Conservation (phyloP, 1,140 invertebrate species). For the Trachelipus rathkii region DNA sequence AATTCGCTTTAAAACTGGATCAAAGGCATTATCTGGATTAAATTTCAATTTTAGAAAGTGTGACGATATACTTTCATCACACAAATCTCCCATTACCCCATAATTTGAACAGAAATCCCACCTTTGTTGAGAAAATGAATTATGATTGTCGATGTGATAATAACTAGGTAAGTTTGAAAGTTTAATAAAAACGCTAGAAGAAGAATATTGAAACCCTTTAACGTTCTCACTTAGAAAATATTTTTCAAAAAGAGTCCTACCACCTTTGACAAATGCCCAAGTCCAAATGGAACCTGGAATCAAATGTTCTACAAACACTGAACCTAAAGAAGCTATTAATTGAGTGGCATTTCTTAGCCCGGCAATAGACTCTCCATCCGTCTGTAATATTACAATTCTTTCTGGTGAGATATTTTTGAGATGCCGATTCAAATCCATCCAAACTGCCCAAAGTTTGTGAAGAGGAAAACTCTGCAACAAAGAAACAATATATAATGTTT, state of each 20-base stretch:
- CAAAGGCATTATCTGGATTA: background rate
- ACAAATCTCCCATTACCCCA: slow-evolving; percentile 14
- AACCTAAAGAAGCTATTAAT: background rate
- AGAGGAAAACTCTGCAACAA: slow-evolving; percentile 17
- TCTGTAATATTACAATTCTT: slow-evolving; percentile 14
- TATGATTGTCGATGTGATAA: background rate
- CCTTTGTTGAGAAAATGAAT: slow-evolving; percentile 3
- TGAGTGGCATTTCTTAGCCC: slow-evolving; percentile 16
- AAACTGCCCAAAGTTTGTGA: slow-evolving; percentile 14
- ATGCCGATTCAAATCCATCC: slow-evolving; percentile 24
- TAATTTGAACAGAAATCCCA: slow-evolving; percentile 2
- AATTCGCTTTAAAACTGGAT: slow-evolving; percentile 16
- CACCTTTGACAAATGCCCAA: slow-evolving; percentile 27
- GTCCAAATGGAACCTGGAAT: slow-evolving; percentile 10
- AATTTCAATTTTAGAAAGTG: background rate
- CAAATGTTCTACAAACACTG: slow-evolving; percentile 20
- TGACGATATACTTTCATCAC: background rate
- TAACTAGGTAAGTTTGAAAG: too few species aligned
- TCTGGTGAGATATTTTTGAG: slow-evolving; percentile 6
- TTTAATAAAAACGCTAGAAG: background rate
- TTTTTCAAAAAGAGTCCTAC: slow-evolving; percentile 23
- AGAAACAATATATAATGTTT: background rate
- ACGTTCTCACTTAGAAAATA: background rate
- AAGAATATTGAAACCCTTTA: background rate
- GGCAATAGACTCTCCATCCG: background rate